Percentiles rank a stretch among this genome's conserved stretches.
phyloP scores from a whole-genome alignment of 2,888 invertebrate species.

The Ctena decussata region DNA sequence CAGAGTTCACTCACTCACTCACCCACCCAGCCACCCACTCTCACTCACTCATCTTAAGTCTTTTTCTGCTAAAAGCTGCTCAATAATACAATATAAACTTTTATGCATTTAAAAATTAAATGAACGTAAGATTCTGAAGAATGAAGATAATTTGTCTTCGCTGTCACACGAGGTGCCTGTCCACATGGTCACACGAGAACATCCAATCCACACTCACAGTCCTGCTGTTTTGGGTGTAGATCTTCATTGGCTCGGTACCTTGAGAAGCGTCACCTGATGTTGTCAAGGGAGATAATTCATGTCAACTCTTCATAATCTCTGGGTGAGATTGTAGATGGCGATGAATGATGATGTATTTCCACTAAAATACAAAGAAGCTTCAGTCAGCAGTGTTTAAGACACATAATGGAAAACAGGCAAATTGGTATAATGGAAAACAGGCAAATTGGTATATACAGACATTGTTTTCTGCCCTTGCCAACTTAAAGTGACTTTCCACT shows the following conservation, averaged over 20 bases:
- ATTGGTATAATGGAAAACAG: too few species aligned
- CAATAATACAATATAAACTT: too few species aligned
- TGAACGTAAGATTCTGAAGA: background rate
- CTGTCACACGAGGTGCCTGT: background rate
- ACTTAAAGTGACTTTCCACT: too few species aligned
- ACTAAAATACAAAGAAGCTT: background rate
- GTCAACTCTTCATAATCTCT: constrained; percentile 16
- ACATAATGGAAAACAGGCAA: too few species aligned
- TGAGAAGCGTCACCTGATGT: constrained; percentile 26
- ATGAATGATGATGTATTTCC: background rate
- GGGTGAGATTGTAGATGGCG: background rate
- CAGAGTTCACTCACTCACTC: too few species aligned
- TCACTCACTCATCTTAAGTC: too few species aligned
- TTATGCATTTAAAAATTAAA: background rate
- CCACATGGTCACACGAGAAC: background rate
- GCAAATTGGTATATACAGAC: too few species aligned
- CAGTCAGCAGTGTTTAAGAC: too few species aligned
- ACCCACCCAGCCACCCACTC: too few species aligned
- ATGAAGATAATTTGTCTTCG: background rate
- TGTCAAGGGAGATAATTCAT: constrained; percentile 49
- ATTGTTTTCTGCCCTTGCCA: too few species aligned
- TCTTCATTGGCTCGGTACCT: constrained; percentile 17
- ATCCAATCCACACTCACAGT: constrained; percentile 11
- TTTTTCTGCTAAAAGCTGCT: too few species aligned
- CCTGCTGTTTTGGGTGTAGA: constrained; percentile 3